Evolutionary conservation across 1,140 invertebrate species (phyloP).

Genomic region (Lordiphosa collinella): DNA sequence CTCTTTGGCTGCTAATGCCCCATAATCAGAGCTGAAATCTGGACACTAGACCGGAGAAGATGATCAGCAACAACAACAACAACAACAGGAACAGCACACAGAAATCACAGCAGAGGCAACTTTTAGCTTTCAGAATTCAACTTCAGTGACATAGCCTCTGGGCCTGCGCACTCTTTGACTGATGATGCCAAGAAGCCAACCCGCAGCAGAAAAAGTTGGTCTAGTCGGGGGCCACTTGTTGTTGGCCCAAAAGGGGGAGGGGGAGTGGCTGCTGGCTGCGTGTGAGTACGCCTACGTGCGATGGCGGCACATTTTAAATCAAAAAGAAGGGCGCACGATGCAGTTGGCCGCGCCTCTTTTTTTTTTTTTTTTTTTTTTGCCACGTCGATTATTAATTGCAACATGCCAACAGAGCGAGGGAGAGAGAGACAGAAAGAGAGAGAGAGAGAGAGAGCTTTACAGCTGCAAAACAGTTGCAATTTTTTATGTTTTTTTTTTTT

Average conservation of each 20-base stretch:
- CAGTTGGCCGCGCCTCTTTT: conserved; percentile 19
- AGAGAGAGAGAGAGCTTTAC: conserved; percentile 19
- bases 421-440: conserved; percentile 1
- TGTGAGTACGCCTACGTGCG: conserved; percentile 74
- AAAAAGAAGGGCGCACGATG: conserved; percentile 75
- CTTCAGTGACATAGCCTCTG: conserved; percentile 14
- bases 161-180: conserved; percentile 38
- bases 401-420: conserved; percentile 39
- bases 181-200: conserved; percentile 36
- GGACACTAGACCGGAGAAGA: no score
- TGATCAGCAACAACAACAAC: no score
- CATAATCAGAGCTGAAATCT: no score
- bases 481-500: conserved; percentile 44
- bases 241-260: background rate
- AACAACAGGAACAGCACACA: no score
- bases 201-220: conserved; percentile 6
- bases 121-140: conserved; percentile 32
- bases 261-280: conserved; percentile 29
- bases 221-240: conserved; percentile 36
- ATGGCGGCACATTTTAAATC: conserved; percentile 76
- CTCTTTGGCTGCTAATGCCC: no score
- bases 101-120: conserved; percentile 9
- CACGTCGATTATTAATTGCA: conserved; percentile 71
- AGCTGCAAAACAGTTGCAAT: conserved; percentile 71
- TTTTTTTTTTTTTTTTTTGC: conserved; percentile 16